phyloP scores from a whole-genome alignment of 2,888 invertebrate species.

The Stegana nigrithorax region DNA sequence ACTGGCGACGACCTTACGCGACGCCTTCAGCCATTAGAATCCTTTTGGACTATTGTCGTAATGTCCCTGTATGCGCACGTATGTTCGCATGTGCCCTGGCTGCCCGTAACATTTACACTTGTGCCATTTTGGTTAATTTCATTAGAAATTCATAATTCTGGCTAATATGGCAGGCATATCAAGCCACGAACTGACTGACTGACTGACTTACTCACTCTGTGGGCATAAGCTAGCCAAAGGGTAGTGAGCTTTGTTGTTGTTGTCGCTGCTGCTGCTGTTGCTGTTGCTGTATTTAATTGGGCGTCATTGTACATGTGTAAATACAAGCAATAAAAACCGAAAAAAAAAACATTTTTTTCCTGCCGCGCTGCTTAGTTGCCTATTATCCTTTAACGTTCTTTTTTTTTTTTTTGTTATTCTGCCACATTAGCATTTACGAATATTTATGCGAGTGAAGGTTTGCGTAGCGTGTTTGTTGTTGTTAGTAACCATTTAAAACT shows the following conservation, averaged over 20 bases:
- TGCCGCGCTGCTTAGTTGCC: neutral
- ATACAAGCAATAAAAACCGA: slow-evolving; percentile 26
- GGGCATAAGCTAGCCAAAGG: slow-evolving; percentile 10
- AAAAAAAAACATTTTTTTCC: slow-evolving; percentile 24
- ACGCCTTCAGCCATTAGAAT: too few species aligned
- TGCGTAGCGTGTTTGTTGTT: slow-evolving; percentile 25
- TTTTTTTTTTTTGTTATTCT: slow-evolving; percentile 4
- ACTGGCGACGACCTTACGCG: too few species aligned
- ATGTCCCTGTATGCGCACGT: slow-evolving; percentile 21
- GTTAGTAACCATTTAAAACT: slow-evolving; percentile 29
- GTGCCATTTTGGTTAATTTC: slow-evolving; percentile 62
- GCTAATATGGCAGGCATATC: slow-evolving; percentile 19
- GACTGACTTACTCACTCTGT: too few species aligned
- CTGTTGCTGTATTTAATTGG: slow-evolving; percentile 1
- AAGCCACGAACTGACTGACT: neutral
- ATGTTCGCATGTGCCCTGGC: slow-evolving; percentile 27
- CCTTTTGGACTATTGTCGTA: too few species aligned
- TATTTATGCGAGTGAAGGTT: neutral
- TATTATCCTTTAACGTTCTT: slow-evolving; percentile 2
- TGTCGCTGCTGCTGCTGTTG: too few species aligned
- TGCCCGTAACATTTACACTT: slow-evolving; percentile 22
- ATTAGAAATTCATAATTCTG: slow-evolving; percentile 65
- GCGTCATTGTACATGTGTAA: slow-evolving; percentile 30
- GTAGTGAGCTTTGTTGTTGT: slow-evolving; percentile 22
- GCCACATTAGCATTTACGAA: slow-evolving; percentile 6